These are phyloP conservation scores for Geococcyx californianus DNA, from an alignment of 2,113 vertebrate species.

Conservation along the genomic window DNA sequence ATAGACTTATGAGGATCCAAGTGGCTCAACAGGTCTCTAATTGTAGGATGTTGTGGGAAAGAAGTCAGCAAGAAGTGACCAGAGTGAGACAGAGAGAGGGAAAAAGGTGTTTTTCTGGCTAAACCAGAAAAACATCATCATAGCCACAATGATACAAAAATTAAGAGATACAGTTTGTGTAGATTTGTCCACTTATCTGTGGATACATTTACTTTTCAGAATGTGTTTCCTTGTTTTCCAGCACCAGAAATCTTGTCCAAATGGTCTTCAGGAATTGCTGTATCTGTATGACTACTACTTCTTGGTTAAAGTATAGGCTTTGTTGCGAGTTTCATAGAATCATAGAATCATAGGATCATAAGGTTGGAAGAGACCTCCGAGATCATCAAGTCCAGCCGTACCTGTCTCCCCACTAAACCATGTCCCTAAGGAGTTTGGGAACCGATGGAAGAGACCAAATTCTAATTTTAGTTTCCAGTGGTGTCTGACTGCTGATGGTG, in stretches of 20 bases:
- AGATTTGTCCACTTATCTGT: neutral
- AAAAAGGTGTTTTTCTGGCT: no score
- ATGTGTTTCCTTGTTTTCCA: neutral
- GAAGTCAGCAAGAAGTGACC: neutral
- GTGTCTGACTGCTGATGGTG: neutral
- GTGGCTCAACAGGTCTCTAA: no score
- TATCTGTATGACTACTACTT: neutral
- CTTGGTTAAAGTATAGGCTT: neutral
- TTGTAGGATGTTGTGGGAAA: neutral
- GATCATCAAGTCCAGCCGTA: no score
- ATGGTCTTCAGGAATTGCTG: neutral
- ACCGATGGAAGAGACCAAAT: neutral
- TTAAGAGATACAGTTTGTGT: neutral
- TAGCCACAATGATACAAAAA: neutral
- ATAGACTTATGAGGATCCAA: no score
- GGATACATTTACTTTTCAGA: neutral
- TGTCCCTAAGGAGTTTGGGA: no score
- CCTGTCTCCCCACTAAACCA: no score
- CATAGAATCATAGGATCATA: no score
- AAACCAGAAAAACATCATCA: neutral
- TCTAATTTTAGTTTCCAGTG: neutral
- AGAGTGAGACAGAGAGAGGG: neutral
- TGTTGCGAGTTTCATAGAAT: no score
- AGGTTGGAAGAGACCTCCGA: no score
- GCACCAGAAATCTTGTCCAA: neutral